These are phyloP conservation scores for Brenthis ino DNA, from an alignment of 2,888 invertebrate genomes.

Conservation along the genomic window DNA sequence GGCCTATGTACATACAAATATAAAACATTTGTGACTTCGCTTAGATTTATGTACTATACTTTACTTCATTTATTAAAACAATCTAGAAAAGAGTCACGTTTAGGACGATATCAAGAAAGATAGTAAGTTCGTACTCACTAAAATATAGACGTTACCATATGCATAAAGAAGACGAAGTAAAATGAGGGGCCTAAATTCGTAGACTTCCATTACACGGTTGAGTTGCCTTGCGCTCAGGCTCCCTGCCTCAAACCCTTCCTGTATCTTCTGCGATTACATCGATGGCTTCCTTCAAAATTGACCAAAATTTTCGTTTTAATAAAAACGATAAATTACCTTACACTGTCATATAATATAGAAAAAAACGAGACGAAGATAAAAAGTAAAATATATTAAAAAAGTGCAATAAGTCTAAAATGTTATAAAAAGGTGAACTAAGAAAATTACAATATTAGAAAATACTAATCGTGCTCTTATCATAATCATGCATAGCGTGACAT, in stretches of 20 bases:
- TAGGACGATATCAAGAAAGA: constrained; percentile 17
- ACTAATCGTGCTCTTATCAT: constrained; percentile 75
- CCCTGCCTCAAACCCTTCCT: constrained; percentile 64
- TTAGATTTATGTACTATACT: constrained; percentile 31
- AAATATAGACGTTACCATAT: constrained; percentile 47
- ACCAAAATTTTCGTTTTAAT: constrained; percentile 48
- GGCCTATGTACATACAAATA: constrained; percentile 59
- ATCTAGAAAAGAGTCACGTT: no score
- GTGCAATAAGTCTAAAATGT: constrained; percentile 71
- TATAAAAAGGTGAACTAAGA: constrained; percentile 58
- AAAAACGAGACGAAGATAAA: constrained; percentile 41
- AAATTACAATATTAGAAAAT: constrained; percentile 58
- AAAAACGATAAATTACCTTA: constrained; percentile 34
- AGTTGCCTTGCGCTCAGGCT: constrained; percentile 66
- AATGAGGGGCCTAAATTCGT: constrained; percentile 52
- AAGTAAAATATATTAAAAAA: constrained; percentile 44
- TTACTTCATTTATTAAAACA: not conserved
- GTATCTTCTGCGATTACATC: constrained; percentile 59
- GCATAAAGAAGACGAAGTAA: constrained; percentile 52
- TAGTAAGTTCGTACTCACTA: constrained; percentile 41
- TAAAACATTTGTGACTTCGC: constrained; percentile 52
- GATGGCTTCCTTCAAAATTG: constrained; percentile 55
- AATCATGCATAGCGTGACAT: constrained; percentile 80
- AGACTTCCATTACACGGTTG: constrained; percentile 76
- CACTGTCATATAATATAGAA: constrained; percentile 15